phyloP scores from a whole-genome alignment of 2,797 vertebrate species.

The Xenopus petersii region DNA sequence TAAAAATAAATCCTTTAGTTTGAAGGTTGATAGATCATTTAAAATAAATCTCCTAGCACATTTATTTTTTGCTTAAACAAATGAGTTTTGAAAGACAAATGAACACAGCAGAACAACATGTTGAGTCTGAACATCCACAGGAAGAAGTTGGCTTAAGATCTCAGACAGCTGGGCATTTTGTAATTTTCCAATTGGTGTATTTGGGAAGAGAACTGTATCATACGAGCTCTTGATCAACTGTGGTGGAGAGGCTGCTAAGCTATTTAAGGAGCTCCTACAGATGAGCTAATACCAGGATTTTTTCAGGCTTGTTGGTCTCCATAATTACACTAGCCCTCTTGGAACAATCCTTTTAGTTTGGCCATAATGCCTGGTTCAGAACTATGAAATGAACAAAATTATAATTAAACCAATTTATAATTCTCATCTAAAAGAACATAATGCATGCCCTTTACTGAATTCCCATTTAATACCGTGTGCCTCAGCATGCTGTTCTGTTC shows the following conservation, averaged over 20 bases:
- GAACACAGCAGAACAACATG: constrained; percentile 19
- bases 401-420: constrained; percentile 44
- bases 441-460: constrained; percentile 14
- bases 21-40: no score
- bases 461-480: no score
- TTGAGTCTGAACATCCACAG: constrained; percentile 23
- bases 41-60: no score
- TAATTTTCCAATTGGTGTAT: constrained; percentile 47
- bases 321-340: constrained; percentile 44
- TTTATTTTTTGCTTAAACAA: no score
- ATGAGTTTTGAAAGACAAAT: background rate
- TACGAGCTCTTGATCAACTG: constrained; percentile 36
- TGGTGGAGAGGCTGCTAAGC: constrained; percentile 30
- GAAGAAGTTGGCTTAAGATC: constrained; percentile 33
- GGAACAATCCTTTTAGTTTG: constrained; percentile 36
- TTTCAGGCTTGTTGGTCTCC: constrained; percentile 46
- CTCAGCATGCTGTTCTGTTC: background rate
- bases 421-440: constrained; percentile 28
- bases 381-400: constrained; percentile 26
- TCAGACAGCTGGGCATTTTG: constrained; percentile 41
- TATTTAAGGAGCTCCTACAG: constrained; percentile 36
- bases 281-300: constrained; percentile 35
- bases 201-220: constrained; percentile 39
- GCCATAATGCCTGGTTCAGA: constrained; percentile 37
- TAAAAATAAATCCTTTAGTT: no score